A percentile compares a stretch with the other conserved stretches of the same genome.
These are phyloP conservation scores for Hoplostethus mediterraneus DNA, from an alignment of 2,797 vertebrate genomes.

Conservation along the genomic window DNA sequence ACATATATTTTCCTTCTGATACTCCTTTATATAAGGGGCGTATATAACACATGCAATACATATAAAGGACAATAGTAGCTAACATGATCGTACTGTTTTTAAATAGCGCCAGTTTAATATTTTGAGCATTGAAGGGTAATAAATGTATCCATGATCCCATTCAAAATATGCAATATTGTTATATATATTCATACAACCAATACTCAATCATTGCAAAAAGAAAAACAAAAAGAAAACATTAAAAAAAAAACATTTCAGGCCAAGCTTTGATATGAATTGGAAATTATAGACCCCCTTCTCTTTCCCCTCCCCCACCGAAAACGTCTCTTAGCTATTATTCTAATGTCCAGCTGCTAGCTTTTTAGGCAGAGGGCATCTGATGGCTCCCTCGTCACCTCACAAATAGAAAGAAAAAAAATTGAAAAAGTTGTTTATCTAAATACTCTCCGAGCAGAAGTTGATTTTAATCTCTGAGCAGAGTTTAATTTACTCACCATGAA, in stretches of 20 bases:
- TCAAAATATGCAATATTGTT: not conserved
- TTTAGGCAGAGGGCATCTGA: slow-evolving; percentile 71
- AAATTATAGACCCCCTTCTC: slow-evolving; percentile 38
- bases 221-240: not conserved
- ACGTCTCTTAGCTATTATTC: slow-evolving; percentile 71
- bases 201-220: slow-evolving; percentile 26
- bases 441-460: slow-evolving; percentile 70
- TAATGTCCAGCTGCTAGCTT: slow-evolving; percentile 76
- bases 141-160: not conserved
- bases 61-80: not conserved
- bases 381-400: slow-evolving; percentile 63
- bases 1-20: slow-evolving; percentile 19
- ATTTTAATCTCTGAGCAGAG: slow-evolving; percentile 70
- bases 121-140: not conserved
- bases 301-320: slow-evolving; percentile 45
- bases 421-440: slow-evolving; percentile 77
- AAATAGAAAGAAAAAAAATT: slow-evolving; percentile 52
- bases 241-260: slow-evolving; percentile 12
- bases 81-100: not conserved
- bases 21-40: slow-evolving; percentile 14
- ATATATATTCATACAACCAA: not conserved
- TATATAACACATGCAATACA: slow-evolving; percentile 1
- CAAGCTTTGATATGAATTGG: slow-evolving; percentile 57
- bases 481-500: slow-evolving; percentile 71
- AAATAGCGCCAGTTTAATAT: slow-evolving; percentile 13